Base-by-base conservation (phyloP, 2,888 invertebrate genomes). In the Ischnus inquisitorius region DNA sequence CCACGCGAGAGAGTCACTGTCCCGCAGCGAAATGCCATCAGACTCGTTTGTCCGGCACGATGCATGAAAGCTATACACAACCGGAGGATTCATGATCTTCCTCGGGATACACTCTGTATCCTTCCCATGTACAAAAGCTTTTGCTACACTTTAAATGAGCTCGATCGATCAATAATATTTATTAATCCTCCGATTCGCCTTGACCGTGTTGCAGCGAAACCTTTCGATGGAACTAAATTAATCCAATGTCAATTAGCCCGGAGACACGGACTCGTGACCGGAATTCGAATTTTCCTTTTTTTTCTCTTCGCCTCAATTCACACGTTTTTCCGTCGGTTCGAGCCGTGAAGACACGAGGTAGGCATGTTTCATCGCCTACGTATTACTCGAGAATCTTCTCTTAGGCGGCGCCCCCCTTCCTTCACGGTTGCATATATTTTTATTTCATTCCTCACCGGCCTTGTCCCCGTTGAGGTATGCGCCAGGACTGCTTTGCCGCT, bases 11-110 rank as follows among this genome's bases (percentile, higher is more conserved):
- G 62, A 5, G 10, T 8, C 16, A 10, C 60, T 28, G 41, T 67
- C 83, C 83, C 79, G 83, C 79, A 65, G 83, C 71, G 76, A 83
- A 83, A 83, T 76, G 54, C 79, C 83, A 67, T 75, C 69, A 51
- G 74, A 72, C 68, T 71, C 79, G 79, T 78, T 82, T 65, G 51
- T 69, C 14, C 46, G n/a, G 10, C 25, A 60, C n/a, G 60, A 28
- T 60, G 60, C 60, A 60, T 60, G 60, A 60, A 60, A 60, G 34
- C 1, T 28, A 22, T 34, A 54, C 19, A 22, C 19, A 10, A 34
- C 43, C 14, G 62, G 10, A 34, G 19, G 46, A 62, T 46, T 28
- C 74, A 62, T 46, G 46, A 28, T 54, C 54, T 22, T 22, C 12
- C 54, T 3, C 54, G 54, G 22, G 19, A 54, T 22, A 54, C 54